Evolutionary conservation across 2,888 invertebrate species (phyloP).

Genomic region (Amblyjoppa proteus): DNA sequence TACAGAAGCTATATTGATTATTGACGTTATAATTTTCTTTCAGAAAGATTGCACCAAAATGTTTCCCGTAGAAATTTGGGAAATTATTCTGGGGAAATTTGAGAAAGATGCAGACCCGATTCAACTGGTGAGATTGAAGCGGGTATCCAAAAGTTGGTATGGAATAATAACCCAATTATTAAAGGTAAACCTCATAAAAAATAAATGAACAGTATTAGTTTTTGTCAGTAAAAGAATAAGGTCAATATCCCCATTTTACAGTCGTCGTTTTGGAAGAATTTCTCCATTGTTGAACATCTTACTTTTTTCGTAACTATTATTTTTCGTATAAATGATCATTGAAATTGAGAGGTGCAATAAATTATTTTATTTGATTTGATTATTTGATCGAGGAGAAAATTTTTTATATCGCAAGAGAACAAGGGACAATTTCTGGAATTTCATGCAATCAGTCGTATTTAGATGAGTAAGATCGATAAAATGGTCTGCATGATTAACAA

Average conservation of each 20-base stretch:
- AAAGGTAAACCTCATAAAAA: not conserved
- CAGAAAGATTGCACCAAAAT: not conserved
- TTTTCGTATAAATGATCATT: too few relatives aligned
- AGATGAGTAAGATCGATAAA: too few relatives aligned
- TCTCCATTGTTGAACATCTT: too few relatives aligned
- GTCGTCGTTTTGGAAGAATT: not conserved
- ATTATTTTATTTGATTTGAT: too few relatives aligned
- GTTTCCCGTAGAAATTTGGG: slow-evolving; percentile 20
- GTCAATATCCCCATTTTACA: not conserved
- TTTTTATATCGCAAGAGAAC: too few relatives aligned
- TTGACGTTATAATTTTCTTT: not conserved
- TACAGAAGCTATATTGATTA: too few relatives aligned
- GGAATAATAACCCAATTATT: slow-evolving; percentile 8
- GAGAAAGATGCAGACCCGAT: not conserved
- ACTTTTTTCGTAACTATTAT: too few relatives aligned
- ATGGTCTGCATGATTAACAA: too few relatives aligned
- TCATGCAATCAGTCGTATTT: too few relatives aligned
- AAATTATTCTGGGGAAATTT: not conserved
- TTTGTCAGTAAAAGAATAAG: not conserved
- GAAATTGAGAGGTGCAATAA: too few relatives aligned
- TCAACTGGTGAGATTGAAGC: not conserved
- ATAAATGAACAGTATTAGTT: not conserved
- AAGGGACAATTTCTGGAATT: too few relatives aligned
- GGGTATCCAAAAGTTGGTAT: slow-evolving; percentile 13
- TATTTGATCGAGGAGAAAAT: too few relatives aligned